Base-by-base conservation (phyloP, 2,888 invertebrate genomes). In the Drosophila tanythrix region DNA sequence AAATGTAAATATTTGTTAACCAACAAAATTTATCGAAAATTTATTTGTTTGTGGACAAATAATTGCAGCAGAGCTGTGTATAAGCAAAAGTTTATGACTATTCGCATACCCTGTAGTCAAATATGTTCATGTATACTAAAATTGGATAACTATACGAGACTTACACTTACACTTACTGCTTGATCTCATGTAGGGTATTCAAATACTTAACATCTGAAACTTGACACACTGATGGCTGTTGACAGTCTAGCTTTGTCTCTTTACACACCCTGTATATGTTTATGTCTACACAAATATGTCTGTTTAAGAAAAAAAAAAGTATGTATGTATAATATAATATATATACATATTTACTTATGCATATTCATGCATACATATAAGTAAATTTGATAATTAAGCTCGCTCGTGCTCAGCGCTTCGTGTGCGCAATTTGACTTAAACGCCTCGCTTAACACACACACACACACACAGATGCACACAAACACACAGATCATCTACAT, bases 391-490 rank as follows among this genome's bases (percentile, higher is more conserved):
- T 77, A 82, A 79, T 88, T 74, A 81, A 83, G 79, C 72, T 66
- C 67, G 65, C 51, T 71, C 53, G 50, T 63, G 79, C 50, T 71
- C 55, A 82, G 79, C 83, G 48, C 66, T 58, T 67, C 82, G 78
- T 79, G 73, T 85, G 59, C 88, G 76, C 76, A 71, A 74, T 84
- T 77, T 73, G 58, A 72, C 69, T 57, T 81, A 76, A 83, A 73
- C 74, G 81, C 76, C 69, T 82, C 81, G 77, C 58, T 80, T 75
- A 80, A 56, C 76, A 69, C 46, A 58, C 35, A 50, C 43, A 48
- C 27, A 69, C 61, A 55, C 53, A 58, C 15, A 69, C 29, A 69
- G 21, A 57, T 29, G 63, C 46, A 62, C 18, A 33, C 40, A 57
- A 36, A 27, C 60, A 60, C 27, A 57, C 15, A 46, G 53, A 63